Percentiles rank a stretch among this genome's conserved stretches.
phyloP scores from a whole-genome alignment of 2,113 vertebrate genomes.

The Chloropsis hardwickii region DNA sequence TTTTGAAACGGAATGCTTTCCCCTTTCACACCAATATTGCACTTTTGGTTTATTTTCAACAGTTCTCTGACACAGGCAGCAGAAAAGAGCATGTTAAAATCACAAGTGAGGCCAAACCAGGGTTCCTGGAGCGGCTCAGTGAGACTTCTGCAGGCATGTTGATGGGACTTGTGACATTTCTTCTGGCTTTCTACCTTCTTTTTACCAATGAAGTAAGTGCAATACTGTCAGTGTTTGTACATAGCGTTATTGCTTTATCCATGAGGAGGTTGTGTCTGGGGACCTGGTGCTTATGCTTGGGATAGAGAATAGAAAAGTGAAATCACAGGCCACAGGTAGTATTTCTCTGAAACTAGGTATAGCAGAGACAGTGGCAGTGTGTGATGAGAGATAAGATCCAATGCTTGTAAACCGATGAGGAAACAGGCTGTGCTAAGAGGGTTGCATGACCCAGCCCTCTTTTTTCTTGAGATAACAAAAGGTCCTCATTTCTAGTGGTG shows the following conservation, averaged over 20 bases:
- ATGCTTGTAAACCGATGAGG: neutral
- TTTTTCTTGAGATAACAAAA: neutral
- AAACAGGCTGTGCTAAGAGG: neutral
- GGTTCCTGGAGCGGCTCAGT: slow-evolving; percentile 90
- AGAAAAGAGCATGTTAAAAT: slow-evolving; percentile 79
- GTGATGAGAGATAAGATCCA: neutral
- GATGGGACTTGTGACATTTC: slow-evolving; percentile 82
- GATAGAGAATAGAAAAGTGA: neutral
- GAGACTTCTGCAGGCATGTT: slow-evolving; percentile 87
- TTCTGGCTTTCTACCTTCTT: slow-evolving; percentile 88
- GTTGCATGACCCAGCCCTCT: neutral
- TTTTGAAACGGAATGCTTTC: neutral
- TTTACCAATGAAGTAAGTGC: slow-evolving; percentile 92
- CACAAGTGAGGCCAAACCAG: slow-evolving; percentile 74
- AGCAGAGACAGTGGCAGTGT: neutral
- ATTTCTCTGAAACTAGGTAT: neutral
- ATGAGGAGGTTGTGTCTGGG: neutral
- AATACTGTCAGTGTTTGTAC: neutral
- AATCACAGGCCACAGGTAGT: neutral
- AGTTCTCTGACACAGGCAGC: slow-evolving; percentile 61
- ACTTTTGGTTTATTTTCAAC: neutral
- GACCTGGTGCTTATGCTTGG: neutral
- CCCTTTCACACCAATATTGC: neutral
- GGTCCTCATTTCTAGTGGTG: neutral
- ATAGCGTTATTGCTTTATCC: neutral